These are phyloP conservation scores for Xerus rutilus DNA, from an alignment of 2,797 vertebrate genomes.

Conservation along the genomic window DNA sequence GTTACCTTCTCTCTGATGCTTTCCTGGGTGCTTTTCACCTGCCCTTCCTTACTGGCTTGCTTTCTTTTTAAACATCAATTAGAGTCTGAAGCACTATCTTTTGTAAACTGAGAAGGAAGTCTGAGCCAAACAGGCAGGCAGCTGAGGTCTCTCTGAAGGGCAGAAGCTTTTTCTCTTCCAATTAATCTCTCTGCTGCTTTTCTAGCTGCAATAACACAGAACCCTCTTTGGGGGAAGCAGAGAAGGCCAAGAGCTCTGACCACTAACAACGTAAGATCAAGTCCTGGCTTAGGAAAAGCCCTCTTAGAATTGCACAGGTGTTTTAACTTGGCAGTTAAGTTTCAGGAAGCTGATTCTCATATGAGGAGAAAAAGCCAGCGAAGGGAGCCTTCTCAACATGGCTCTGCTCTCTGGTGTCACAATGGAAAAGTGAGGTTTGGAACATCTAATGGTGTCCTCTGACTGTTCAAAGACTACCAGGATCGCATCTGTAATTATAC, in stretches of 20 bases:
- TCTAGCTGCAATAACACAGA: constrained; percentile 28
- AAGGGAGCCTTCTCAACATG: background rate
- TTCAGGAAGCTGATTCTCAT: background rate
- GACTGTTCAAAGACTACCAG: background rate
- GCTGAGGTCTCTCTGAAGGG: background rate
- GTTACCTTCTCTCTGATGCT: background rate
- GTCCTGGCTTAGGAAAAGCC: background rate
- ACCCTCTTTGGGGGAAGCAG: background rate
- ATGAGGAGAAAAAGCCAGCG: background rate
- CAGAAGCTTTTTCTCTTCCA: background rate
- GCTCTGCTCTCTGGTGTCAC: background rate
- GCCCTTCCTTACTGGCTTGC: background rate
- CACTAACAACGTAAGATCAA: background rate
- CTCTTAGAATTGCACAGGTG: background rate
- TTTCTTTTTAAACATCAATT: constrained; percentile 1
- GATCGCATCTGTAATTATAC: background rate
- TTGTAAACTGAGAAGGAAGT: background rate
- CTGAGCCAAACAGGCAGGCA: background rate
- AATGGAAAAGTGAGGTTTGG: background rate
- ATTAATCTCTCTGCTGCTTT: background rate
- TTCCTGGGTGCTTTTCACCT: background rate
- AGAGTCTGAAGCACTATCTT: background rate
- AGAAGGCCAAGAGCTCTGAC: background rate
- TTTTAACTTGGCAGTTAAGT: background rate
- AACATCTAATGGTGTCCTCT: background rate